Evolutionary conservation across 2,113 vertebrate species (phyloP).

Genomic region (Mastomys natalensis): DNA sequence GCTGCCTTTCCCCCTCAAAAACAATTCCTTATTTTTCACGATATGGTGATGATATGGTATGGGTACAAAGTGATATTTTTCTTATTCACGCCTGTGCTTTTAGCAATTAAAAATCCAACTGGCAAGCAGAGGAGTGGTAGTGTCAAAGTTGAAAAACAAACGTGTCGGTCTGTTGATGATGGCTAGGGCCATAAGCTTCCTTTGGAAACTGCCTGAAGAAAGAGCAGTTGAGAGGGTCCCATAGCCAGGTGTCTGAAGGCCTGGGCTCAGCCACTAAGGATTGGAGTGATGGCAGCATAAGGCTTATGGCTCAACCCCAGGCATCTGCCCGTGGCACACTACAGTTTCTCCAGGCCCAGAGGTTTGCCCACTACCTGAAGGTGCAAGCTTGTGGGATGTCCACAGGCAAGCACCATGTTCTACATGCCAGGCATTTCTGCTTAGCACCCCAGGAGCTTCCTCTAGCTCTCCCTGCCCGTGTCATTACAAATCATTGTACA

Average conservation of each 20-base stretch:
- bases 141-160: not conserved
- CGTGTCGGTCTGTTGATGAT: not conserved
- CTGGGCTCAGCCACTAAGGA: not conserved
- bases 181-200: not conserved
- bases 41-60: not conserved
- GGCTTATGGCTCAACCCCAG: not conserved
- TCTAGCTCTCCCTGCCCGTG: not conserved
- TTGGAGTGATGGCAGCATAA: not conserved
- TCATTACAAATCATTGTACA: not conserved
- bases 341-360: not conserved
- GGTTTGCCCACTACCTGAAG: no score
- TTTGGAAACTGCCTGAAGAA: not conserved
- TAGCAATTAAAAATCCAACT: not conserved
- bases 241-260: not conserved
- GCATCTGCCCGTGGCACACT: no score
- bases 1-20: not conserved
- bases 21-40: not conserved
- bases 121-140: not conserved
- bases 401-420: not conserved
- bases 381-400: no score
- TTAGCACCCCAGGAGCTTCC: not conserved
- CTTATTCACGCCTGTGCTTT: not conserved
- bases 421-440: not conserved
- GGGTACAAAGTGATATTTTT: not conserved
- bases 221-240: not conserved